Base-by-base conservation (phyloP, 2,113 vertebrate genomes). In the Opisthocomus hoazin region DNA sequence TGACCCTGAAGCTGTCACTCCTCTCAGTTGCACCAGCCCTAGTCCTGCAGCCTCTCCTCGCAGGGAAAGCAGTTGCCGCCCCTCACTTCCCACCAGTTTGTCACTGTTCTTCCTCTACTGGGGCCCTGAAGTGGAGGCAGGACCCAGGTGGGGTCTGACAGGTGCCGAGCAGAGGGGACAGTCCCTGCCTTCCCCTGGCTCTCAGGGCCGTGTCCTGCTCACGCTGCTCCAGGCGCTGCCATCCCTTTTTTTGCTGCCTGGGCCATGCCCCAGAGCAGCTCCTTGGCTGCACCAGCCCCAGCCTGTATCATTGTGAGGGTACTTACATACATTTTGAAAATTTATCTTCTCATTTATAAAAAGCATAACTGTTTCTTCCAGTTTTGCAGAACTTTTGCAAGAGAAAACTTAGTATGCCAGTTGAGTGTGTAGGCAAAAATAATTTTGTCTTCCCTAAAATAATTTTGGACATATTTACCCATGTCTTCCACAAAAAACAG, bases 251-350 rank as follows among this genome's bases (percentile, higher is more conserved):
- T 9, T 56, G 20, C 10, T 60, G 48, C 26, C 24, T 0, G 0
- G 15, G 36, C 5, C 7, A 5, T 60, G 32, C 23, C 20, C 12
- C 21, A 74, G 15, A 54, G 32, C 12, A 37, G 29, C 29, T 53
- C 39, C 20, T 63, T 37, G 20, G 19, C 7, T 39, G 15, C 23
- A 43, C 4, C 36, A 65, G 29, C 20, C 50, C 10, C 64, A 64
- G 64, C 2, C 16, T 51, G 10, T 23, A 65, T 11, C 1, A 3
- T 4, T 30, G 58, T 0, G 0, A 70, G 4, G 8, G 8, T 63
- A 78, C 50, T 79, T 54, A 56, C 6, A 56, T 3, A 10, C 6
- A 2, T 26, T 41, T 57, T 27, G 68, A 37, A 3, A 76, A 77
- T 45, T 22, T 51, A 21, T 46, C 11, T 46, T 86, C 53, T 69